phyloP scores from a whole-genome alignment of 2,888 invertebrate species.

The Drosophila colorata region DNA sequence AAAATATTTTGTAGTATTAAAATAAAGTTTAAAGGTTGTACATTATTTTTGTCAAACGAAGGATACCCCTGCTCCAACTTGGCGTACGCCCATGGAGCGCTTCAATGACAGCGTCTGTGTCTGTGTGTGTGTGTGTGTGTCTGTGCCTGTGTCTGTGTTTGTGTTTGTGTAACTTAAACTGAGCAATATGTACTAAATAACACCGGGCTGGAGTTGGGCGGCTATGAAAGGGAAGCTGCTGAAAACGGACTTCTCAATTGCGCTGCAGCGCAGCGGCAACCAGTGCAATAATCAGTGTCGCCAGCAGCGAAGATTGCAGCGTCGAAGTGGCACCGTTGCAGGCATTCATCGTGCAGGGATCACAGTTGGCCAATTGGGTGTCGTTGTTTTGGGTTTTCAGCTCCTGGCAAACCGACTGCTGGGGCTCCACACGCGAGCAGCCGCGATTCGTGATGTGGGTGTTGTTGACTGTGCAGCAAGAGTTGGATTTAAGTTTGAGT shows the following conservation, averaged over 20 bases:
- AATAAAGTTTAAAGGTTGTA: too few species aligned
- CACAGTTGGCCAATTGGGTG: conserved; percentile 60
- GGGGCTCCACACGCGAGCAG: conserved; percentile 72
- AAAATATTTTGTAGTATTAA: too few species aligned
- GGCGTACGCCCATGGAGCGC: not conserved
- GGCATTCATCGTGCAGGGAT: conserved; percentile 73
- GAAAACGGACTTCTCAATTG: conserved; percentile 35
- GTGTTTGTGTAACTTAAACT: conserved; percentile 39
- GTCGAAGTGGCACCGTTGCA: conserved; percentile 80
- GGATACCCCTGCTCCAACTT: not conserved
- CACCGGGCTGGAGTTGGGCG: conserved; percentile 55
- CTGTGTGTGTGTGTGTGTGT: conserved; percentile 3
- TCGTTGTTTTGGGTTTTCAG: conserved; percentile 52
- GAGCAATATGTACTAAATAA: conserved; percentile 66
- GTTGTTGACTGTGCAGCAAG: conserved; percentile 57
- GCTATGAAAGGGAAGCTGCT: conserved; percentile 16
- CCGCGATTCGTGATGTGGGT: conserved; percentile 71
- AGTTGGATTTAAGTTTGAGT: conserved; percentile 4
- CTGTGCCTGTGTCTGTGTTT: conserved; percentile 8
- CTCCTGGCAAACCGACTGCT: conserved; percentile 69
- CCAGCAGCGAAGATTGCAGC: conserved; percentile 71
- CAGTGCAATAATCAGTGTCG: conserved; percentile 65
- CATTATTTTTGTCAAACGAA: not conserved
- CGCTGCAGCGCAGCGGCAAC: conserved; percentile 70
- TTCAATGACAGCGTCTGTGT: not conserved